Percentiles rank a stretch among this genome's conserved stretches.
phyloP scores from a whole-genome alignment of 2,797 vertebrate species.

The Menidia menidia region DNA sequence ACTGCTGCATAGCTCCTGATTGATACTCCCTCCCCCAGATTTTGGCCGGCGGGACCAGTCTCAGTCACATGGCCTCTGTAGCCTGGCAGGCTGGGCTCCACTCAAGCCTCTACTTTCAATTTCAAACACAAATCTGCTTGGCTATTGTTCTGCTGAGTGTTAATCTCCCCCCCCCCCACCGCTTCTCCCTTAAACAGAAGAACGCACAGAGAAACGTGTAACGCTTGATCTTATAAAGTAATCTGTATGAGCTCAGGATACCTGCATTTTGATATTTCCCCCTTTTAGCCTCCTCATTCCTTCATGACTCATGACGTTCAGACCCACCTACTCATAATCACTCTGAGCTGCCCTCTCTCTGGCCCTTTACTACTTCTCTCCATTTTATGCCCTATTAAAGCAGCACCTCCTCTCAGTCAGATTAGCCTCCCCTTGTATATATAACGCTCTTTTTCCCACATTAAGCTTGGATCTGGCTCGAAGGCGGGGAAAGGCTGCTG shows the following conservation, averaged over 20 bases:
- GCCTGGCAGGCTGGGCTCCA: constrained; percentile 20
- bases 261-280: constrained; percentile 2
- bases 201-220: constrained; percentile 1
- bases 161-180: neutral
- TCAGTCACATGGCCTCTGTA: constrained; percentile 59
- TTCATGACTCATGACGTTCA: constrained; percentile 54
- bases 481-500: constrained; percentile 12
- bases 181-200: neutral
- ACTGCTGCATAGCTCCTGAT: constrained; percentile 11
- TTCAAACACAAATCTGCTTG: constrained; percentile 31
- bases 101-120: constrained; percentile 39
- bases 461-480: constrained; percentile 21
- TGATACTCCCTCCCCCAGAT: constrained; percentile 49
- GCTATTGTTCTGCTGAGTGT: neutral
- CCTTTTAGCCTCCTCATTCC: constrained; percentile 45
- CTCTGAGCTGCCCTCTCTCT: constrained; percentile 49
- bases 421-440: constrained; percentile 24
- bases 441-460: constrained; percentile 17
- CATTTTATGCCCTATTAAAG: constrained; percentile 54
- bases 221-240: constrained; percentile 14
- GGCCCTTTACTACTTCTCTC: constrained; percentile 46
- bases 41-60: constrained; percentile 54
- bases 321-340: constrained; percentile 54
- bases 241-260: constrained; percentile 52
- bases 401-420: constrained; percentile 32